Percentiles rank a stretch among this genome's conserved stretches.
Evolutionary conservation across 2,888 invertebrate species (phyloP).

Genomic region (Chrysolina haemoptera): DNA sequence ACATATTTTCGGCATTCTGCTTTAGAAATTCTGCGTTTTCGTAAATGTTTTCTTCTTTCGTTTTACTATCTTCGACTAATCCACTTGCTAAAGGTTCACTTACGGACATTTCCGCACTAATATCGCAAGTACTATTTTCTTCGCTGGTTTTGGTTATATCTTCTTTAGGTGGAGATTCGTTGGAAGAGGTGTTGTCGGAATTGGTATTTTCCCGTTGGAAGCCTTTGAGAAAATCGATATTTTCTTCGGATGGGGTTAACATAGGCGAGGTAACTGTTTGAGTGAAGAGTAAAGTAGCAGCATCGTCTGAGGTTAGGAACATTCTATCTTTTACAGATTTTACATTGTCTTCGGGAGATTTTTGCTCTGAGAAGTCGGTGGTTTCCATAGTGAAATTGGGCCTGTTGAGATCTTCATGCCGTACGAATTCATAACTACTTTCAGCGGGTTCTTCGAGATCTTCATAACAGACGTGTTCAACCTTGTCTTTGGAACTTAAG

Average conservation of each 20-base stretch:
- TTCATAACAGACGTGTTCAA: slow-evolving; percentile 42
- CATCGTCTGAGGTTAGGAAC: slow-evolving; percentile 67
- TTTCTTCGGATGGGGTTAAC: slow-evolving; percentile 69
- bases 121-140: slow-evolving; percentile 43
- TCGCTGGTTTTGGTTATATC: slow-evolving; percentile 26
- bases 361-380: slow-evolving; percentile 39
- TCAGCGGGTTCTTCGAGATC: slow-evolving; percentile 33
- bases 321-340: slow-evolving; percentile 66
- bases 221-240: slow-evolving; percentile 69
- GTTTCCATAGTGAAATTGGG: slow-evolving; percentile 52
- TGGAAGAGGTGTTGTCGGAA: slow-evolving; percentile 52
- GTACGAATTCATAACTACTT: slow-evolving; percentile 50
- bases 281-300: slow-evolving; percentile 66
- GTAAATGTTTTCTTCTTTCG: slow-evolving; percentile 53
- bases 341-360: slow-evolving; percentile 43
- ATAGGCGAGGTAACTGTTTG: slow-evolving; percentile 70
- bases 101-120: slow-evolving; percentile 46
- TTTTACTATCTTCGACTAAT: slow-evolving; percentile 38
- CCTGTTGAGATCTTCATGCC: slow-evolving; percentile 39
- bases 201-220: slow-evolving; percentile 61
- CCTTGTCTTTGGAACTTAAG: slow-evolving; percentile 46
- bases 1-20: slow-evolving; percentile 53
- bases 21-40: slow-evolving; percentile 57
- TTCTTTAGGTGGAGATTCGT: slow-evolving; percentile 52
- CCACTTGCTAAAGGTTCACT: slow-evolving; percentile 36